These are phyloP conservation scores for Auanema sp. DNA, from an alignment of 2,888 invertebrate species.

Conservation along the genomic window DNA sequence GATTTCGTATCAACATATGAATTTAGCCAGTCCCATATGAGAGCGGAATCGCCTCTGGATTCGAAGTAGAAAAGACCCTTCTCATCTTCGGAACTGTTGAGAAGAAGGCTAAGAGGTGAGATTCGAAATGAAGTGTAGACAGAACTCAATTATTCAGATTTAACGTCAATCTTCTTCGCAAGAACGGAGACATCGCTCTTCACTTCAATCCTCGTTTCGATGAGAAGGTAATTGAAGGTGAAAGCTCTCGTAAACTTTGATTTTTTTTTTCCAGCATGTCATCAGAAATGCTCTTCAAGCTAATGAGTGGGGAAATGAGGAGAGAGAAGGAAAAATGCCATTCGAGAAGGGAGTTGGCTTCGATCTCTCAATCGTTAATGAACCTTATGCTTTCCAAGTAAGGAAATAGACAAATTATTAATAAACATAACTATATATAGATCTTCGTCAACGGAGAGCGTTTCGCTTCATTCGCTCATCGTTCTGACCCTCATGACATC, in stretches of 20 bases:
- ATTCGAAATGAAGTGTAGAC: no score
- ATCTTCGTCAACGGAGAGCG: slow-evolving; percentile 64
- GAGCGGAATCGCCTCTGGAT: slow-evolving; percentile 58
- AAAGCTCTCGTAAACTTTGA: background rate
- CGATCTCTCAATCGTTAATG: slow-evolving; percentile 61
- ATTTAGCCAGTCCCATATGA: slow-evolving; percentile 61
- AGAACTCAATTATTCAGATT: no score
- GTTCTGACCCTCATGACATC: slow-evolving; percentile 62
- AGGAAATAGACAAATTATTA: background rate
- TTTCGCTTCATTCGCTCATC: slow-evolving; percentile 64
- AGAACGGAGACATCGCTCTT: slow-evolving; percentile 62
- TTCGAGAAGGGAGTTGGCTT: slow-evolving; percentile 64
- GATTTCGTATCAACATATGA: background rate
- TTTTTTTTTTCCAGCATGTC: slow-evolving; percentile 38
- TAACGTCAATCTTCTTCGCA: slow-evolving; percentile 59
- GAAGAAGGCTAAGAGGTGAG: slow-evolving; percentile 60
- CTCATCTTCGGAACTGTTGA: slow-evolving; percentile 62
- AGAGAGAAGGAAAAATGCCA: slow-evolving; percentile 61
- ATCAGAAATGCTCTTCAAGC: slow-evolving; percentile 53
- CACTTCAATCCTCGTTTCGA: slow-evolving; percentile 62
- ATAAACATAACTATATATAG: slow-evolving; percentile 33
- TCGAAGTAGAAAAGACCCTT: slow-evolving; percentile 60
- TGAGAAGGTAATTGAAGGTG: slow-evolving; percentile 38
- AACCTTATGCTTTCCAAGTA: slow-evolving; percentile 62
- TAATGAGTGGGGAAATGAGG: slow-evolving; percentile 63